Conservation (phyloP, 2,113 vertebrate species). For the Ceyx cyanopectus region DNA sequence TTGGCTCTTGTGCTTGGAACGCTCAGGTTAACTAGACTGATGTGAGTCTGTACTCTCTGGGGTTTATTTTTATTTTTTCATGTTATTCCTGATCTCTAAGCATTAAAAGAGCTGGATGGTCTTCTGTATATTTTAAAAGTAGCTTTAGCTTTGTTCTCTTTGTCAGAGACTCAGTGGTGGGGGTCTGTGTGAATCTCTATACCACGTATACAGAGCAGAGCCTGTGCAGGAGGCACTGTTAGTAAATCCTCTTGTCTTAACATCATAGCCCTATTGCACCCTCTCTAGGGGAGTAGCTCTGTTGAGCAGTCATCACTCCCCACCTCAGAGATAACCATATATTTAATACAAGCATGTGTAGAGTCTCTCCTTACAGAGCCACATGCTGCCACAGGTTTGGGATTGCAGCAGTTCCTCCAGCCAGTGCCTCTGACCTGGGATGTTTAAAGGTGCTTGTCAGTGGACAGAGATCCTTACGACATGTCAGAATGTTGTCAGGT, state of each 20-base stretch:
- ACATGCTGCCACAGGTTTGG: background rate
- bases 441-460: background rate
- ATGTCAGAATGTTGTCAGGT: background rate
- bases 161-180: background rate
- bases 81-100: background rate
- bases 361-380: background rate
- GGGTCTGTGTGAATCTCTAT: background rate
- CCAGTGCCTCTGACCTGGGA: background rate
- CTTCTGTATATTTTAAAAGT: background rate
- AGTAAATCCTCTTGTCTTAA: background rate
- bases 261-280: background rate
- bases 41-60: background rate
- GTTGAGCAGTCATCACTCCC: background rate
- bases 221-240: background rate
- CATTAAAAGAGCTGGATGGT: background rate
- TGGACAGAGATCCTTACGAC: background rate
- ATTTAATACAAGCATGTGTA: background rate
- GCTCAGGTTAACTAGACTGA: background rate
- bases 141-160: background rate
- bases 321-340: background rate
- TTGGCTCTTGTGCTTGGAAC: background rate
- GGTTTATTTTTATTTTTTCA: background rate
- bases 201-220: background rate
- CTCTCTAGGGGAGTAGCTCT: background rate
- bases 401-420: background rate